A percentile compares a stretch with the other conserved stretches of the same genome.
Conservation (phyloP, 2,888 invertebrate genomes). For the Corbicula japonica region DNA sequence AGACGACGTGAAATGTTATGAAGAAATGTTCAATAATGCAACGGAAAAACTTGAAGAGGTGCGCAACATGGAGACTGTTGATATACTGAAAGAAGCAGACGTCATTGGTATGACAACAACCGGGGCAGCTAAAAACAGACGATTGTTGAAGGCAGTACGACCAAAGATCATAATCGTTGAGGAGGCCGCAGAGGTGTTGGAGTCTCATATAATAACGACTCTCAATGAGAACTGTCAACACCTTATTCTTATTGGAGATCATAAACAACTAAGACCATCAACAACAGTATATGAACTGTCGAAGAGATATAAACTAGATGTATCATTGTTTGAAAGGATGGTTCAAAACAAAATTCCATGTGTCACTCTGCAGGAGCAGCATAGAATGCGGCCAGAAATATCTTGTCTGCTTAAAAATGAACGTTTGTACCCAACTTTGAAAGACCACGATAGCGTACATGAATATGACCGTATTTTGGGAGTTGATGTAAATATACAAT, state of each 20-base stretch:
- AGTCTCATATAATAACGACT: conserved; percentile 93
- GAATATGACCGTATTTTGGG: conserved; percentile 78
- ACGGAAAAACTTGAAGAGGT: conserved; percentile 67
- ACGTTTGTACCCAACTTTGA: conserved; percentile 79
- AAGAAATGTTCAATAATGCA: conserved; percentile 60
- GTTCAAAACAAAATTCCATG: conserved; percentile 89
- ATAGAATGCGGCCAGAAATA: conserved; percentile 85
- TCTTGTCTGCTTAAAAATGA: conserved; percentile 74
- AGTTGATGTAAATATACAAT: conserved; percentile 80
- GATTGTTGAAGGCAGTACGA: conserved; percentile 78
- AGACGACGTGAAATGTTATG: conserved; percentile 48
- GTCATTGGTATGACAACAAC: conserved; percentile 86
- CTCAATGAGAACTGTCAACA: conserved; percentile 92
- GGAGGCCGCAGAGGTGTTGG: conserved; percentile 95
- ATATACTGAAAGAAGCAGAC: conserved; percentile 69
- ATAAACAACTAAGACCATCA: conserved; percentile 92
- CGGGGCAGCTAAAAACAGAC: conserved; percentile 81
- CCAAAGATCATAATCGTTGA: conserved; percentile 89
- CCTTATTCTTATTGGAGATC: conserved; percentile 94
- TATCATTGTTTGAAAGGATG: conserved; percentile 94
- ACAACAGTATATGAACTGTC: conserved; percentile 91
- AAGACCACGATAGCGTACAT: conserved; percentile 76
- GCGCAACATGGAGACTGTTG: conserved; percentile 69
- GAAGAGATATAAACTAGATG: conserved; percentile 90
- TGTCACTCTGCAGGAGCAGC: conserved; percentile 84